Base-by-base conservation (phyloP, 2,113 vertebrate genomes). In the Sturnira hondurensis region DNA sequence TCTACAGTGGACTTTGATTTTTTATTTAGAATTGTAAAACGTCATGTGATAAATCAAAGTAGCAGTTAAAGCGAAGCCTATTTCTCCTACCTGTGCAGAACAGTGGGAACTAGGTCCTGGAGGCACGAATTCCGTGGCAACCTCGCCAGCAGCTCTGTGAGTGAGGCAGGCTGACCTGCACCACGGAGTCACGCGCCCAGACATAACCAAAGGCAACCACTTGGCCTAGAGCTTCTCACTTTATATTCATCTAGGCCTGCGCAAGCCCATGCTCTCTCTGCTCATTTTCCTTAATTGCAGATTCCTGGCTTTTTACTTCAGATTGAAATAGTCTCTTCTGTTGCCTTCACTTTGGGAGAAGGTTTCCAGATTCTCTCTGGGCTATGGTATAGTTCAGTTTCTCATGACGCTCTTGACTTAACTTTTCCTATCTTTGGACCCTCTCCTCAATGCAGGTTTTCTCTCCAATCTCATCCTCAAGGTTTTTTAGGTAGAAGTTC, bases 81-180 rank as follows among this genome's bases (percentile, higher is more conserved):
- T 14, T 67, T 71, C 88, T 50, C 68, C 33, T 58, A n/a, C 52
- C 45, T 65, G 26, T 33, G 28, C 52, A 17, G 41, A 73, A 16
- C 8, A 43, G 16, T 19, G 26, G 38, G 28, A 7, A 22, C 26
- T 11, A 7, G 17, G 26, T 31, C 52, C 31, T 36, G 31, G 65
- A 56, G 7, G 5, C 3, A 0, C 0, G 13, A 14, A 33, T 54
- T 41, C 50, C 13, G 31, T 0, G 1, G 7, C n/a, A 4, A 31
- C 7, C 4, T 1, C 6, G 28, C 6, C 1, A 0, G 8, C 12
- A 1, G 15, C 24, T 4, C 36, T 13, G 16, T 31, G 70, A 71
- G 31, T 5, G 4, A 0, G 1, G 20, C 22, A 1, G 3, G 20
- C 36, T 45, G n/a, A n/a, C 54, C 67, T 17, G 15, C 33, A 7